Percentiles rank a stretch among this genome's conserved stretches.
Conservation (phyloP, 2,888 invertebrate species). For the Brachypterus glaber region DNA sequence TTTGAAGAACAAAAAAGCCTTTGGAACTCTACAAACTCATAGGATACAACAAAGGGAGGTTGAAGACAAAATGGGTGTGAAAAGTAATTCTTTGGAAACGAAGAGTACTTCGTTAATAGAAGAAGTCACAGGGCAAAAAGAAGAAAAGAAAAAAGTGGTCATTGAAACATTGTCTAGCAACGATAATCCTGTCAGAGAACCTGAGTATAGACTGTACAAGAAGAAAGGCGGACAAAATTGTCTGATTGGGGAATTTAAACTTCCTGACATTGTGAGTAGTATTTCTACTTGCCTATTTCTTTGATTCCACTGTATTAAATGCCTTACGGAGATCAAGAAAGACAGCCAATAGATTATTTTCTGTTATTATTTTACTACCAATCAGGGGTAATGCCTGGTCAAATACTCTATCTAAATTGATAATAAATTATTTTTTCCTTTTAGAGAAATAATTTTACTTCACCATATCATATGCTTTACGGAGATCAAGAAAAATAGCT, state of each 20-base stretch:
- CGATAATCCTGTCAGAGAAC: constrained; percentile 36
- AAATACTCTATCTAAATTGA: too few species aligned
- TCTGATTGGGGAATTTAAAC: constrained; percentile 53
- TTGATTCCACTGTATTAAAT: constrained; percentile 39
- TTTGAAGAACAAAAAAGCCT: constrained; percentile 62
- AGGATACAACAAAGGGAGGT: constrained; percentile 63
- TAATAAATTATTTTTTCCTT: too few species aligned
- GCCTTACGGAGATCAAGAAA: constrained; percentile 59
- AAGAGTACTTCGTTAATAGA: constrained; percentile 19
- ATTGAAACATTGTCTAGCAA: constrained; percentile 32
- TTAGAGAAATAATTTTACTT: constrained; percentile 46
- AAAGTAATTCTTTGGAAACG: constrained; percentile 1
- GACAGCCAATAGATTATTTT: too few species aligned
- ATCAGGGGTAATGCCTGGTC: too few species aligned
- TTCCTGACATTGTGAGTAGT: constrained; percentile 48
- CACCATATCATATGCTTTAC: constrained; percentile 49
- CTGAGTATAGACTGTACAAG: constrained; percentile 51
- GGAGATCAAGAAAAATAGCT: constrained; percentile 69
- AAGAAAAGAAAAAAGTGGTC: constrained; percentile 23
- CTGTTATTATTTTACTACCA: too few species aligned
- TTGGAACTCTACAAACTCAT: constrained; percentile 65
- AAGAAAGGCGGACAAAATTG: constrained; percentile 48
- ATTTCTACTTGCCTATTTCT: constrained; percentile 4
- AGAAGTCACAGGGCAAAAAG: constrained; percentile 23
- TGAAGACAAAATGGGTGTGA: constrained; percentile 36